Evolutionary conservation across 2,888 invertebrate species (phyloP), one percentile per base, ranked within the genome.

Genomic region (Agonopterix alstromeriana): DNA sequence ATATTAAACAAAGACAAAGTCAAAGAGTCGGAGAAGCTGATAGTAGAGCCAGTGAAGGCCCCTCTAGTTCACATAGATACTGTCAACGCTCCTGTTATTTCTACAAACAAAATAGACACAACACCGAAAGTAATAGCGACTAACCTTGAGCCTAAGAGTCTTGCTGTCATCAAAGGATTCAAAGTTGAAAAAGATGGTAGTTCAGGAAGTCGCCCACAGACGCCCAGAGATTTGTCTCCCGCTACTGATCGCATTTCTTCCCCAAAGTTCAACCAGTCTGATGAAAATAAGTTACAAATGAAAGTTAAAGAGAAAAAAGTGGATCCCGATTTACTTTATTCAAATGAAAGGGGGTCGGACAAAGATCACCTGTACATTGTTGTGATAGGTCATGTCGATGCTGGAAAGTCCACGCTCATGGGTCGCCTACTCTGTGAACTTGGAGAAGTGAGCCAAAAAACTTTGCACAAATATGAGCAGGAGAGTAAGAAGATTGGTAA

Each of bases 401-500:
- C 98, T 36, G 98, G 98, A 0, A 98, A 98, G 79, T 97, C 97
- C 57, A 98, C 98, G 8, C 84, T 99, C n/a, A 97, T 99, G 95
- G 99, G 99, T 0, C 95, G 98, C 66, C 79, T 99, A 41, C 89
- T 99, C 0, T 98, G 93, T 73, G 94, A 94, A 52, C 84, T 97
- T 36, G 96, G 97, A 12, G 94, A 95, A 78, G 96, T 97, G 0
- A 95, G 94, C 54, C 94, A 97, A 77, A 93, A 94, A 62, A 91
- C 93, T 0, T 94, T 98, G 91, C 98, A 99, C 79, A 98, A 98
- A 76, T 98, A 97, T 90, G 98, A 98, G 73, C 97, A 97, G 73
- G 99, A 99, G 69, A 97, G 98, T 64, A 95, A 96, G 73, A 98
- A 99, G 81, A 89, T 97, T 58, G 99, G 99, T 2, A 99, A 99